These are phyloP conservation scores for Tachycineta bicolor DNA, from an alignment of 2,113 vertebrate genomes.

Conservation along the genomic window DNA sequence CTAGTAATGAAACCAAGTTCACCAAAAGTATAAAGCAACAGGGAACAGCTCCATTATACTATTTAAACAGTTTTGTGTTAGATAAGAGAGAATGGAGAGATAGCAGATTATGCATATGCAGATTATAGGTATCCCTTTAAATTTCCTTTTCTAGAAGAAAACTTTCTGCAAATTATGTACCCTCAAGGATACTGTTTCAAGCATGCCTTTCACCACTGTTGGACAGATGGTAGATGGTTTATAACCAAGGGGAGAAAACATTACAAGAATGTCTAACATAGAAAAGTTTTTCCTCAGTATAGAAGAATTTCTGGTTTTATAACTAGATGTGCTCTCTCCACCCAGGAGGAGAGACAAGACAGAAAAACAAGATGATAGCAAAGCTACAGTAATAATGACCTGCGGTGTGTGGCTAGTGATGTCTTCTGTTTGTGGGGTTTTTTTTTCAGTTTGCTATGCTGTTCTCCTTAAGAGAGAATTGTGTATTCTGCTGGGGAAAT, in stretches of 20 bases:
- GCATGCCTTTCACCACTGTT: not conserved
- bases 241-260: not conserved
- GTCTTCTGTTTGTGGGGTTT: not conserved
- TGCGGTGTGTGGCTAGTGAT: not conserved
- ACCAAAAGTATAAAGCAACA: not conserved
- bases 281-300: not conserved
- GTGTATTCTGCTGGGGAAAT: conserved; percentile 17
- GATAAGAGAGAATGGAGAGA: not conserved
- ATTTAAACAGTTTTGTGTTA: not conserved
- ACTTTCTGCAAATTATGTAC: not conserved
- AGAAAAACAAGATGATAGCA: not conserved
- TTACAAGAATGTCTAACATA: not conserved
- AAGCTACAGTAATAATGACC: conserved; percentile 8
- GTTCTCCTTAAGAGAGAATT: not conserved
- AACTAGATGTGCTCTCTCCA: not conserved
- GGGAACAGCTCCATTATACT: not conserved
- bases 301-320: not conserved
- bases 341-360: not conserved
- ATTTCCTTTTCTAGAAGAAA: not conserved
- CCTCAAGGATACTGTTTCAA: not conserved
- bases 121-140: not conserved
- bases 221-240: not conserved
- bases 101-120: not conserved
- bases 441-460: not conserved
- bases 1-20: not conserved